phyloP scores from a whole-genome alignment of 2,888 invertebrate species.

The Calliscelio sp. region DNA sequence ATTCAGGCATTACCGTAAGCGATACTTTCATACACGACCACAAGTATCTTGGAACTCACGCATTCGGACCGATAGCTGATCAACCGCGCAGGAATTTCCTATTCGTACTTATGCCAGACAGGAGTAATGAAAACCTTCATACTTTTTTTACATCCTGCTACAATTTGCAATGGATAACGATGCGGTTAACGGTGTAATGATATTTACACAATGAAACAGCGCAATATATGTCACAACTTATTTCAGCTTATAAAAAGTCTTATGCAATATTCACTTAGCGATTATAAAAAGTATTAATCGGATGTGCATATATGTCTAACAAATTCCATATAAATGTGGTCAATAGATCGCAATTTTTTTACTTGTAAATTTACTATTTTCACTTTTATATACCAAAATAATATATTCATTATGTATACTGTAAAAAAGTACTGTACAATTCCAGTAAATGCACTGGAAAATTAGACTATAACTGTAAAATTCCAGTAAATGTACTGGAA shows the following conservation, averaged over 20 bases:
- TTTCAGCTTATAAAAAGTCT: conserved; percentile 35
- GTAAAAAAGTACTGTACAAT: too few relatives aligned
- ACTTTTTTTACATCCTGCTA: conserved; percentile 47
- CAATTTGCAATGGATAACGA: conserved; percentile 70
- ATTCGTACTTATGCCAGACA: conserved; percentile 47
- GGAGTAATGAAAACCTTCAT: conserved; percentile 54
- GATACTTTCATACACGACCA: conserved; percentile 69
- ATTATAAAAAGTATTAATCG: neutral
- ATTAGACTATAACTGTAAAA: too few relatives aligned
- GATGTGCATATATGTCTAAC: too few relatives aligned
- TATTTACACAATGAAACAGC: conserved; percentile 55
- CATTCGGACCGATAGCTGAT: conserved; percentile 62
- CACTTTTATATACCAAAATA: too few relatives aligned
- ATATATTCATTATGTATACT: too few relatives aligned
- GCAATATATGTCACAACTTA: conserved; percentile 47
- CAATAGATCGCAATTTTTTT: too few relatives aligned
- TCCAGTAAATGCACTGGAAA: too few relatives aligned
- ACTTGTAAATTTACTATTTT: too few relatives aligned
- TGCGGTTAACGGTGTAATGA: conserved; percentile 62
- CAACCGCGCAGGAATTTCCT: conserved; percentile 65
- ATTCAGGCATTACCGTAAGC: conserved; percentile 74
- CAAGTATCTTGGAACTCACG: conserved; percentile 55
- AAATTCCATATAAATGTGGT: too few relatives aligned
- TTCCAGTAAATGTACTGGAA: too few relatives aligned
- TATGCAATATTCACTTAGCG: conserved; percentile 49